These are phyloP conservation scores for Porphyrio hochstetteri DNA, from an alignment of 2,113 vertebrate species.

Conservation along the genomic window DNA sequence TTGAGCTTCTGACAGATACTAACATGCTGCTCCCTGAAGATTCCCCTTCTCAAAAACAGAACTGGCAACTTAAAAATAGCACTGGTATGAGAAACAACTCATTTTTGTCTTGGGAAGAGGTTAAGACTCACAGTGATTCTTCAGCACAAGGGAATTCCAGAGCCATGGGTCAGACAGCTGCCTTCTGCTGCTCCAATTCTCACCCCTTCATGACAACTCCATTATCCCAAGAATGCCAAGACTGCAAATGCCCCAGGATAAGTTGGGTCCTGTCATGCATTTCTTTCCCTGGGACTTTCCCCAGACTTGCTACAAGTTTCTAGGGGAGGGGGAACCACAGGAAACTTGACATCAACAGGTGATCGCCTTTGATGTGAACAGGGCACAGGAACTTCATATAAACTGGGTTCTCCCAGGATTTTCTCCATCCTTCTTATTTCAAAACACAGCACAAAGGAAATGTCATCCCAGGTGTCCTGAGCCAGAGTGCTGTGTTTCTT, in stretches of 20 bases:
- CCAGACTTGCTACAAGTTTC: background rate
- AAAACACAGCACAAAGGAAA: background rate
- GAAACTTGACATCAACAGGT: background rate
- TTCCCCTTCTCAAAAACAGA: background rate
- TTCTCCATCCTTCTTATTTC: background rate
- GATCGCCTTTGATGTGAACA: background rate
- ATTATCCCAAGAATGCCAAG: background rate
- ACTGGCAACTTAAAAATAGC: background rate
- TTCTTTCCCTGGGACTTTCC: background rate
- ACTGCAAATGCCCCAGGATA: background rate
- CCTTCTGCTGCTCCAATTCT: background rate
- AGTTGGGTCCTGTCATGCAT: background rate
- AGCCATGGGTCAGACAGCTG: background rate
- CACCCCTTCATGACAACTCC: background rate
- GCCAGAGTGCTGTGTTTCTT: background rate
- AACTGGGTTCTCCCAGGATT: background rate
- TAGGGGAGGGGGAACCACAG: background rate
- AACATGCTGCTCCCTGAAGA: background rate
- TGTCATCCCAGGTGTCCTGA: rapidly evolving
- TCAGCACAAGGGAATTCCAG: background rate
- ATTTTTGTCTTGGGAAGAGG: background rate
- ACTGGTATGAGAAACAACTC: background rate
- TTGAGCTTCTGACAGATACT: background rate
- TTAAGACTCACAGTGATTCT: background rate
- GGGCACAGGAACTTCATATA: background rate